Evolutionary conservation across 2,888 invertebrate species (phyloP), one percentile per base, ranked within the genome.

Genomic region (Frankliniella fusca): DNA sequence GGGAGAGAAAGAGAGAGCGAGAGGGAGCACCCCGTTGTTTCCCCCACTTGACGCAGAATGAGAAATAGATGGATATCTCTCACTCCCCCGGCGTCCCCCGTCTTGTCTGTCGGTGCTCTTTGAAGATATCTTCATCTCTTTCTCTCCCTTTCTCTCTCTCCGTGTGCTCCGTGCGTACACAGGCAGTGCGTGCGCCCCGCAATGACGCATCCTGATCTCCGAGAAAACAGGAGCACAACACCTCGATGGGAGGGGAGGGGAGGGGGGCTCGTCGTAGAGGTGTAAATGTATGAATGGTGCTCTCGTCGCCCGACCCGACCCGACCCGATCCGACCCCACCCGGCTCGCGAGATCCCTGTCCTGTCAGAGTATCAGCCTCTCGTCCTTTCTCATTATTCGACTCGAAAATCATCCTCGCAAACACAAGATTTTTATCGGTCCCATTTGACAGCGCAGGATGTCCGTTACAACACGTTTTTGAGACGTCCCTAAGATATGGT

Each of bases 171-270:
- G 38, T 5, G 38, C 38, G 38, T 38, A 38, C 38, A 38, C 38
- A 38, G n/a, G n/a, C 38, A 38, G 38, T 38, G 38, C 38, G 38
- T 38, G 38, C 38, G 38, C 38, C 38, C 82, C 76, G 82, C 80
- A 76, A 83, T 83, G 81, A 83, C 80, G 83, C 70, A 83, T 83
- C 83, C 61, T 83, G 81, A 80, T 81, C 84, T 84, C 84, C 84
- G 84, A 83, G 84, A 83, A 38, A 82, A 61, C 81, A 81, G 54
- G 81, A 65, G 61, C n/a, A 23, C 28, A 50, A 49, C 28, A 28
- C 81, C 81, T 61, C 0, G 54, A 15, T 3, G 54, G 81, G n/a
- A 28, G n/a, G n/a, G 23, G 54, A 23, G 49, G 81, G 50, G 38
- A 38, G 49, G 54, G 49, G 81, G 81, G 50, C 38, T 38, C 38